Percentiles rank a stretch among this genome's conserved stretches.
These are phyloP conservation scores for Setophaga kirtlandii DNA, from an alignment of 2,113 vertebrate species.

Conservation along the genomic window DNA sequence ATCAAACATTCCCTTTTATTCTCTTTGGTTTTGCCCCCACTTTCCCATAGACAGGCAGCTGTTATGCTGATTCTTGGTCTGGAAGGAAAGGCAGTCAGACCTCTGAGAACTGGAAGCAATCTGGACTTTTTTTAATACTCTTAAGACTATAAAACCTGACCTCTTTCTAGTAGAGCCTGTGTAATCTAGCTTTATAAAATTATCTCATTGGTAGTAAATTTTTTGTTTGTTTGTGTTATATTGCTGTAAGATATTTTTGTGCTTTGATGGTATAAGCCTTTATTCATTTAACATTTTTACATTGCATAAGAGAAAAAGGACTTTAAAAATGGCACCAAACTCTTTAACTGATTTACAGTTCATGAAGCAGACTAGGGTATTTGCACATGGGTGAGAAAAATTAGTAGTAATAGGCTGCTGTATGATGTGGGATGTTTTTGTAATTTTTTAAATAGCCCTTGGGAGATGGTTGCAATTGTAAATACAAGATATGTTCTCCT, in stretches of 20 bases:
- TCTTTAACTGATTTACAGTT: slow-evolving; percentile 2
- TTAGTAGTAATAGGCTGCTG: background rate
- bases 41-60: background rate
- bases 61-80: background rate
- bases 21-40: fast-evolving
- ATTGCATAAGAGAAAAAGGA: background rate
- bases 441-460: slow-evolving; percentile 14
- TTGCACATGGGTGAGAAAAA: slow-evolving; percentile 2
- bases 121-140: background rate
- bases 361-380: background rate
- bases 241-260: background rate
- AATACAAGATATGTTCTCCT: slow-evolving; percentile 5
- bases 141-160: background rate
- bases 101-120: slow-evolving; percentile 24
- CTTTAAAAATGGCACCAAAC: background rate
- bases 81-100: background rate
- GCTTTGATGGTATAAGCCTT: background rate
- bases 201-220: background rate
- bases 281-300: background rate
- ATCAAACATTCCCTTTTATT: background rate
- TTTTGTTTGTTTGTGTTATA: background rate
- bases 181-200: background rate
- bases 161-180: background rate
- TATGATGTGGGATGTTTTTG: background rate
- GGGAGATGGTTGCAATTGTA: background rate